phyloP scores from a whole-genome alignment of 2,797 vertebrate species.

The Takifugu ocellatus region DNA sequence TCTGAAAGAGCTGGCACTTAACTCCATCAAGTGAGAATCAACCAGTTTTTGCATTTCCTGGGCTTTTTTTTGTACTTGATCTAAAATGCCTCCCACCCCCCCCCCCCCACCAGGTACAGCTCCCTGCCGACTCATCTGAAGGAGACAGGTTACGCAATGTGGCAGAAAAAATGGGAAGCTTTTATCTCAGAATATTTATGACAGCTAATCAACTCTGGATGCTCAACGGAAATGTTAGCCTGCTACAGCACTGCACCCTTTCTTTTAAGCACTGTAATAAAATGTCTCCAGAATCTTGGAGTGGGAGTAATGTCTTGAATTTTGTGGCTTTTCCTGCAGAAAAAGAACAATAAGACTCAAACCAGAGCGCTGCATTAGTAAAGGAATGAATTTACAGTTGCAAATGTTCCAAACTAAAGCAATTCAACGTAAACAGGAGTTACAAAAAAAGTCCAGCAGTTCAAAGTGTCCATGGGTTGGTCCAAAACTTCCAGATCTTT shows the following conservation, averaged over 20 bases:
- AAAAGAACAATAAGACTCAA: too few species aligned
- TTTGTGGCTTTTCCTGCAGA: too few species aligned
- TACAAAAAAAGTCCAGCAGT: not conserved
- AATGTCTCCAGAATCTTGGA: too few species aligned
- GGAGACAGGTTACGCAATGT: slow-evolving; percentile 63
- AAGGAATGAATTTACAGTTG: too few species aligned
- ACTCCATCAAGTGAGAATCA: slow-evolving; percentile 83
- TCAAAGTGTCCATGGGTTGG: not conserved
- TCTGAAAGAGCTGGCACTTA: slow-evolving; percentile 85
- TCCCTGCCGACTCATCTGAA: slow-evolving; percentile 74
- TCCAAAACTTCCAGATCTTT: not conserved
- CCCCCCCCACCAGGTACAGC: slow-evolving; percentile 78
- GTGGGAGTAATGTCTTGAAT: too few species aligned
- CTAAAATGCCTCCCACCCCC: not conserved
- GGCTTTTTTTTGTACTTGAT: not conserved
- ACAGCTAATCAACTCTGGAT: slow-evolving; percentile 1
- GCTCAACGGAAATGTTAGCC: not conserved
- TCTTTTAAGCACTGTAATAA: too few species aligned
- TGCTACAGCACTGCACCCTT: not conserved
- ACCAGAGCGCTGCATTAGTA: too few species aligned
- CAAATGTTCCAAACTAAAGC: too few species aligned
- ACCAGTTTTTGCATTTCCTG: not conserved
- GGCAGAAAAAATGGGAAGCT: slow-evolving; percentile 84
- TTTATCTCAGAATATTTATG: slow-evolving; percentile 73
- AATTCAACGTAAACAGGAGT: too few species aligned